phyloP scores from a whole-genome alignment of 2,797 vertebrate species.

The Labeo calbasu region DNA sequence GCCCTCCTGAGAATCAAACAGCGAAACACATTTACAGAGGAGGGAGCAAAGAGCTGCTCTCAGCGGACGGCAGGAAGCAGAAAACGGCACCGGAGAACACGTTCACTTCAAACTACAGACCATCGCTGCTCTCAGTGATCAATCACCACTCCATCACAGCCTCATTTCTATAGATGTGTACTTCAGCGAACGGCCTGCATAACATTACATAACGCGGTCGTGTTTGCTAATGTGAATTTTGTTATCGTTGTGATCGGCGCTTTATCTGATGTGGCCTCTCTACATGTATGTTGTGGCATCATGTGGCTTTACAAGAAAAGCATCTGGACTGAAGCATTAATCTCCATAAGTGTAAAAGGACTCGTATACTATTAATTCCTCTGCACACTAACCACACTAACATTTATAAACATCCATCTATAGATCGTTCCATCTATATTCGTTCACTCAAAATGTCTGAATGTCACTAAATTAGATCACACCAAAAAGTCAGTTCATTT shows the following conservation, averaged over 20 bases:
- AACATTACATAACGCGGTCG: neutral
- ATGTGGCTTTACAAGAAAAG: neutral
- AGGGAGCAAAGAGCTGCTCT: neutral
- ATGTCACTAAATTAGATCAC: neutral
- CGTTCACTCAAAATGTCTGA: neutral
- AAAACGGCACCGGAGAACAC: neutral
- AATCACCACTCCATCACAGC: neutral
- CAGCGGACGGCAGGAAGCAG: neutral
- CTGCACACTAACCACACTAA: neutral
- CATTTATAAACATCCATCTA: neutral
- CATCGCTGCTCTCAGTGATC: neutral
- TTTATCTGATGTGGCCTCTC: neutral
- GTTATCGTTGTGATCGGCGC: neutral
- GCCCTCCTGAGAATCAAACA: conserved; percentile 22
- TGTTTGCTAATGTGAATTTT: too few relatives aligned
- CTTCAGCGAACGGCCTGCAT: neutral
- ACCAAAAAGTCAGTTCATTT: neutral
- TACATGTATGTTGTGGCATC: neutral
- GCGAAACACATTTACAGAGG: conserved; percentile 16
- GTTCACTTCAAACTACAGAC: neutral
- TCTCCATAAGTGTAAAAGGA: neutral
- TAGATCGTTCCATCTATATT: neutral
- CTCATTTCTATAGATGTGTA: neutral
- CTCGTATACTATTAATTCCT: neutral
- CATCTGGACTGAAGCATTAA: conserved; percentile 1